These are phyloP conservation scores for Kryptolebias marmoratus DNA, from an alignment of 2,113 vertebrate species.

Conservation along the genomic window DNA sequence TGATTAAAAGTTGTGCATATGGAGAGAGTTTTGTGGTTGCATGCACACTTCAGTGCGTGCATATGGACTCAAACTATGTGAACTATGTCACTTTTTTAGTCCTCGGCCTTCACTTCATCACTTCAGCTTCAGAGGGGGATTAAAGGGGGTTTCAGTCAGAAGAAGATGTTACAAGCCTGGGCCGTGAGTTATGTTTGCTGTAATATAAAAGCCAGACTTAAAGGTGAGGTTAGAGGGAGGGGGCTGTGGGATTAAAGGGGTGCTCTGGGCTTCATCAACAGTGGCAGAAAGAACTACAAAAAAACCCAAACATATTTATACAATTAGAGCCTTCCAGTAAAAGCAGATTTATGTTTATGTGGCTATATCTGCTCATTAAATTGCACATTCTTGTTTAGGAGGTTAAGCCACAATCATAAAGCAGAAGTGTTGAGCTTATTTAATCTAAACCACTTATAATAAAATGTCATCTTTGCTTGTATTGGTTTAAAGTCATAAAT, in stretches of 20 bases:
- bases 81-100: slow-evolving; percentile 14
- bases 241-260: slow-evolving; percentile 53
- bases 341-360: slow-evolving; percentile 48
- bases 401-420: slow-evolving; percentile 40
- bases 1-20: background rate
- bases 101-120: slow-evolving; percentile 14
- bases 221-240: slow-evolving; percentile 34
- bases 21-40: slow-evolving; percentile 15
- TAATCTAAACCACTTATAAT: slow-evolving; percentile 30
- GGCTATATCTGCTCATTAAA: slow-evolving; percentile 57
- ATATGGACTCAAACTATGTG: slow-evolving; percentile 21
- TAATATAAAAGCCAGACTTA: slow-evolving; percentile 46
- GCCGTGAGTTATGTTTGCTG: slow-evolving; percentile 51
- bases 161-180: slow-evolving; percentile 11
- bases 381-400: slow-evolving; percentile 29
- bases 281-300: slow-evolving; percentile 42
- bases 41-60: slow-evolving; percentile 12
- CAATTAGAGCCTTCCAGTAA: slow-evolving; percentile 47
- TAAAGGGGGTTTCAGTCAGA: slow-evolving; percentile 36
- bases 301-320: slow-evolving; percentile 56
- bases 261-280: slow-evolving; percentile 67
- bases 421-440: slow-evolving; percentile 38
- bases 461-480: slow-evolving; percentile 51
- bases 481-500: slow-evolving; percentile 49
- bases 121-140: slow-evolving; percentile 14